Evolutionary conservation across 2,888 invertebrate genomes (phyloP).

Genomic region (Venusia cambrica): DNA sequence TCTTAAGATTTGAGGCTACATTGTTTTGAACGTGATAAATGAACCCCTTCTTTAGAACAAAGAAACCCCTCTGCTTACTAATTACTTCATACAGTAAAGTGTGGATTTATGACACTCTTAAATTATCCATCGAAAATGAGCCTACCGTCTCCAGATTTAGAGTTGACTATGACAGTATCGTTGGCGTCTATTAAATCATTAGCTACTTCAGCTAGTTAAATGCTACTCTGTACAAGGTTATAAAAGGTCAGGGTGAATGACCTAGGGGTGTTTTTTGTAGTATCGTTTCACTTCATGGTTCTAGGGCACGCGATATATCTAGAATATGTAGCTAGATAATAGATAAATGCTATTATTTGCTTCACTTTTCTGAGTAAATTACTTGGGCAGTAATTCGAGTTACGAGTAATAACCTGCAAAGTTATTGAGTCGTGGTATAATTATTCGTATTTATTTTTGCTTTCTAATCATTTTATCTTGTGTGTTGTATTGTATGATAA

Average conservation of each 20-base stretch:
- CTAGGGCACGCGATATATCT: constrained; percentile 47
- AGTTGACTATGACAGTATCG: constrained; percentile 13
- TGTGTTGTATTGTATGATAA: no score
- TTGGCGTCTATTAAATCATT: constrained; percentile 47
- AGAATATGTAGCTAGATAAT: constrained; percentile 10
- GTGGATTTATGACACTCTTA: constrained; percentile 47
- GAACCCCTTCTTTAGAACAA: constrained; percentile 45
- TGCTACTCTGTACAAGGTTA: constrained; percentile 60
- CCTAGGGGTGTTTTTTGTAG: constrained; percentile 46
- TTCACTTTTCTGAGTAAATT: constrained; percentile 29
- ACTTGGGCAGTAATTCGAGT: constrained; percentile 20
- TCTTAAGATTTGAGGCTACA: constrained; percentile 8
- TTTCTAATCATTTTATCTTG: no score
- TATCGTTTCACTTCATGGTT: constrained; percentile 47
- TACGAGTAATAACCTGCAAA: no score
- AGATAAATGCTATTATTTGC: constrained; percentile 25
- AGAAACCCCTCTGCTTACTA: constrained; percentile 60
- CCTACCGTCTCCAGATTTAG: constrained; percentile 22
- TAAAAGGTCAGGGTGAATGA: constrained; percentile 67
- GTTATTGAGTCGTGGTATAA: no score
- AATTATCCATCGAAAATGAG: constrained; percentile 21
- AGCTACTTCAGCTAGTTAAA: constrained; percentile 53
- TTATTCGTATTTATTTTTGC: no score
- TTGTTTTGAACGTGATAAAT: constrained; percentile 20
- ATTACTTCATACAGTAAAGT: constrained; percentile 54